Conservation (phyloP, 2,888 invertebrate genomes). For the Phortica magna region DNA sequence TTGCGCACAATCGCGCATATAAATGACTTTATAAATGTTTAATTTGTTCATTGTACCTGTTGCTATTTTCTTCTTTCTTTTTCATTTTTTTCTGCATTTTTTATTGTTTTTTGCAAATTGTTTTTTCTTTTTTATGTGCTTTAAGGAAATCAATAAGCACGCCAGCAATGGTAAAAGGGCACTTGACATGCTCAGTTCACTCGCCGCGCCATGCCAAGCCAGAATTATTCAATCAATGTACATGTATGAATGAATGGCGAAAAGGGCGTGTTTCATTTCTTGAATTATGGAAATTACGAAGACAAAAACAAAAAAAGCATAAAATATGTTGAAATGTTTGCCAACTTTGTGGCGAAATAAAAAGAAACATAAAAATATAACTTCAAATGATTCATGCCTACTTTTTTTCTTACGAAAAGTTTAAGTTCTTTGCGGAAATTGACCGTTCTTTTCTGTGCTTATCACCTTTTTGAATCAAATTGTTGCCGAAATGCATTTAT, state of each 20-base stretch:
- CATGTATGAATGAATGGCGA: slow-evolving; percentile 6
- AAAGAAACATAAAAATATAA: background rate
- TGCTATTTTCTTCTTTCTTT: background rate
- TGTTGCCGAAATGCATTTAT: background rate
- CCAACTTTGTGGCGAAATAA: background rate
- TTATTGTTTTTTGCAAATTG: background rate
- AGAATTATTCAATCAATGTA: slow-evolving; percentile 2
- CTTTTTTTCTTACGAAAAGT: background rate
- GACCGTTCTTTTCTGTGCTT: slow-evolving; percentile 1
- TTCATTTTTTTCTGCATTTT: background rate
- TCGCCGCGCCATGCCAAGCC: background rate
- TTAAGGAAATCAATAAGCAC: slow-evolving; percentile 18
- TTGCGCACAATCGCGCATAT: slow-evolving; percentile 72
- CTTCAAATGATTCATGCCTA: background rate
- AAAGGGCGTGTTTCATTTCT: slow-evolving; percentile 36
- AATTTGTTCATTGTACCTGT: slow-evolving; percentile 33
- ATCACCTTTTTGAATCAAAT: slow-evolving; percentile 9
- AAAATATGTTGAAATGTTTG: no score
- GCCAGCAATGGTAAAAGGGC: background rate
- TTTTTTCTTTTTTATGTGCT: no score
- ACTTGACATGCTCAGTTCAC: slow-evolving; percentile 11
- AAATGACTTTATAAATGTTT: slow-evolving; percentile 58
- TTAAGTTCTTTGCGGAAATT: background rate
- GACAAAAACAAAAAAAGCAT: slow-evolving; percentile 7
- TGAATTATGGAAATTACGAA: slow-evolving; percentile 54